phyloP scores from a whole-genome alignment of 1,140 invertebrate genomes.

The Hyposmocoma kahamanoa region DNA sequence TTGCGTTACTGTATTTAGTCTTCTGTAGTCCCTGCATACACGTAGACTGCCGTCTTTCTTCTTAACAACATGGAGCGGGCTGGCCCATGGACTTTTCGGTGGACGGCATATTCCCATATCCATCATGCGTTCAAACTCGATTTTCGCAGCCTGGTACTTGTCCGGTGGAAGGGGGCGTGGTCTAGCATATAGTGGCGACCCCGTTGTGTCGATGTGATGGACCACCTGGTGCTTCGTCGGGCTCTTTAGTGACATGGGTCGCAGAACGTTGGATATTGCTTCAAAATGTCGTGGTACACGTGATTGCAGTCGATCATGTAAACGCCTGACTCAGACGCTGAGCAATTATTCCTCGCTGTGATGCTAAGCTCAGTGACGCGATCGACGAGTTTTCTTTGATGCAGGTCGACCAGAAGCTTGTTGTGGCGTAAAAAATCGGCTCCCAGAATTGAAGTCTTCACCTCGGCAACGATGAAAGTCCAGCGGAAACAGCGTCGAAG shows the following conservation, averaged over 20 bases:
- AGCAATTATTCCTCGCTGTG: neutral
- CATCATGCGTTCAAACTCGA: constrained; percentile 40
- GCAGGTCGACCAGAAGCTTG: constrained; percentile 40
- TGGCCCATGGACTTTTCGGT: constrained; percentile 44
- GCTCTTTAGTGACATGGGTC: constrained; percentile 14
- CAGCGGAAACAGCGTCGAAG: constrained; percentile 33
- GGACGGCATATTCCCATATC: constrained; percentile 23
- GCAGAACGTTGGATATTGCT: constrained; percentile 28
- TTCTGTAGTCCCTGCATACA: constrained; percentile 67
- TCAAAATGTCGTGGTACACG: constrained; percentile 19
- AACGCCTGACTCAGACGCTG: constrained; percentile 7
- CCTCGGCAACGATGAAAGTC: constrained; percentile 47
- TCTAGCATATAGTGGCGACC: constrained; percentile 42
- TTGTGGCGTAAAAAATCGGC: constrained; percentile 48
- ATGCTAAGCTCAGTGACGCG: constrained; percentile 10
- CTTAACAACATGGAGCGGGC: constrained; percentile 54
- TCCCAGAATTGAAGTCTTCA: constrained; percentile 44
- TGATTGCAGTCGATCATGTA: constrained; percentile 11
- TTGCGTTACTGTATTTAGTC: constrained; percentile 17
- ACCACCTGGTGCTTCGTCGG: neutral
- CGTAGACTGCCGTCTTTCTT: constrained; percentile 55
- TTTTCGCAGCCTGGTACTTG: constrained; percentile 32
- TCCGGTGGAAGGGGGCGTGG: constrained; percentile 46
- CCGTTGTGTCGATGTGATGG: constrained; percentile 34
- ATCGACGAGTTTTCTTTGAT: constrained; percentile 32